Evolutionary conservation across 2,113 vertebrate species (phyloP), one percentile per base, ranked within the genome.

Genomic region (Crotalus helleri): DNA sequence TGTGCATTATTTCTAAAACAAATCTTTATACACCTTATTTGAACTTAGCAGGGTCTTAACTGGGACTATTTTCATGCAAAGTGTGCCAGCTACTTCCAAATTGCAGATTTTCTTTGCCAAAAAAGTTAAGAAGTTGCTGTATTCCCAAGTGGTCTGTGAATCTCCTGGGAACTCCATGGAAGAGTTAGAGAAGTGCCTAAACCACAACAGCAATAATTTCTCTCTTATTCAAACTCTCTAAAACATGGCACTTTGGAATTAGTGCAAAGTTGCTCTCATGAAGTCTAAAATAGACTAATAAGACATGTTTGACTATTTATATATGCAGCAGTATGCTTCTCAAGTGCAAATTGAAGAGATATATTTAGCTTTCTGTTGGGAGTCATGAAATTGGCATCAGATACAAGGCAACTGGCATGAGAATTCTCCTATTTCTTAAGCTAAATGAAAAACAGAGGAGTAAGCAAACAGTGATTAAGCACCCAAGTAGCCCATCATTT

Each of bases 301-400:
- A 93, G 92, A 95, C 94, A 90, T 7, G n/a, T 85, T 39, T 87
- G 26, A 93, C 89, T 94, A 94, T 95, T 94, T 95, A 94, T 92
- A 93, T 88, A 96, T 92, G 91, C 85, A 96, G 91, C 87, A 94
- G 92, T 94, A 93, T 49, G 93, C 69, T 81, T 92, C 54, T 44
- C 93, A 95, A 93, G 90, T 95, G 81, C 53, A 96, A 95, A 96
- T 5, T 92, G 55, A 94, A 96, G 69, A 92, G 91, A 61, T 92
- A 87, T 96, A 94, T 96, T 91, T 96, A 95, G 91, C 86, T 95
- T 95, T 94, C 89, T 94, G 88, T 88, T 90, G 53, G 89, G 33
- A 95, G 94, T 97, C 90, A 23, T 93, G 92, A 93, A 96, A 96
- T 96, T 90, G 92, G 33, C 51, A 94, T 93, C 64, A 93, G 93